Base-by-base conservation (phyloP, 1,140 invertebrate species). In the Platorchestia sp. region DNA sequence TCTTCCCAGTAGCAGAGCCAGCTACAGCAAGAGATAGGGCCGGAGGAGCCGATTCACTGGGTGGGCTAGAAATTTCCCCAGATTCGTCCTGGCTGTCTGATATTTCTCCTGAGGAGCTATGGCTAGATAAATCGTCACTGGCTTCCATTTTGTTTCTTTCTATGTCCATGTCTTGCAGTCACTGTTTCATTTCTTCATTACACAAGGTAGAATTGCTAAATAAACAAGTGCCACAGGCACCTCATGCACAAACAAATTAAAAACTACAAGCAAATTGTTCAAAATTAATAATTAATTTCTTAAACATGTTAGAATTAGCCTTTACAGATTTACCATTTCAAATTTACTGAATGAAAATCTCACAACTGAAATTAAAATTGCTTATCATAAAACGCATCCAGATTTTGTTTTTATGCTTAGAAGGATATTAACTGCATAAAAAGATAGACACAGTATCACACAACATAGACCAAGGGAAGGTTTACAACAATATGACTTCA, bases 61-160 rank as follows among this genome's bases (percentile, higher is more conserved):
- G 45, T 1, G 91, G 91, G 45, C 43, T 93, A 36, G 91, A 47
- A 45, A 47, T 47, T 47, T 93, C 45, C 22, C 40, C 43, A 45
- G 91, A 45, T 36, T 93, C 91, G 10, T 93, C 91, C 45, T 93
- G 91, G 36, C 43, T 93, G 45, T 93, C 91, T 6, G 91, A 93
- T 93, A 93, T 93, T 93, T 93, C 91, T 45, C 91, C 91, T 19
- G 91, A 93, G 0, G 91, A 93, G 27, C 44, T 93, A 3, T 90
- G 87, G 42, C 87, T 19, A 27, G 87, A 89, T 93, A 14, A 47
- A 93, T 45, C 36, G 16, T 93, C 91, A 47, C 19, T 45, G 1
- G 44, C n/a, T 45, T 93, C 91, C 91, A 93, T 93, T 40, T 47
- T 41, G 59, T 75, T 75, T 75, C 27, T 27, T 75, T 75, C 59